A percentile compares a stretch with the other conserved stretches of the same genome.
These are phyloP conservation scores for Choreutis nemorana DNA, from an alignment of 2,888 invertebrate genomes.

Conservation along the genomic window DNA sequence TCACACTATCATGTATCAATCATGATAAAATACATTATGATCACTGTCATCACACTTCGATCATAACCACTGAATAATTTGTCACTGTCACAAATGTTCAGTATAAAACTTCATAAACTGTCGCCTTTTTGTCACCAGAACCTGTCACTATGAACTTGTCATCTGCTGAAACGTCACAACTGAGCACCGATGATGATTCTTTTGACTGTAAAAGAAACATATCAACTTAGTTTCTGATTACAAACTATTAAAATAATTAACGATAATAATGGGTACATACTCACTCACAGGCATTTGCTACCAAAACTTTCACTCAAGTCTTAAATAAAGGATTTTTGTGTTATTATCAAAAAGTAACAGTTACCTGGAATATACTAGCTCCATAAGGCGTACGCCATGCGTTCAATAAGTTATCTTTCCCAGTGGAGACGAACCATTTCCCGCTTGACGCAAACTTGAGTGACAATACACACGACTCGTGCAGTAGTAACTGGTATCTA, in stretches of 20 bases:
- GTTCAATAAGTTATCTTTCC: conserved; percentile 96
- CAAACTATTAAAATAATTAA: too few species aligned
- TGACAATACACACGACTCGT: conserved; percentile 96
- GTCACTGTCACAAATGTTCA: too few species aligned
- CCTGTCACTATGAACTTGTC: conserved; percentile 98
- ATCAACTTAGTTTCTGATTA: too few species aligned
- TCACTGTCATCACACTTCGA: too few species aligned
- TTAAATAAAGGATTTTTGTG: too few species aligned
- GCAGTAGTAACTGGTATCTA: conserved; percentile 94
- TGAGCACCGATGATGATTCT: conserved; percentile 96
- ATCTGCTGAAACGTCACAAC: conserved; percentile 97
- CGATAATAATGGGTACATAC: too few species aligned
- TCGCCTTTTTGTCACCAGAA: conserved; percentile 97
- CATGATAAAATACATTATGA: too few species aligned
- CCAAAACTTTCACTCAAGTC: too few species aligned
- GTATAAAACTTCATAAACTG: conserved; percentile 95
- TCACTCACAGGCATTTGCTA: too few species aligned
- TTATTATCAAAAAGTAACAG: too few species aligned
- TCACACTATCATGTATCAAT: too few species aligned
- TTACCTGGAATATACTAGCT: conserved; percentile 96
- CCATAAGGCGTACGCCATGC: conserved; percentile 99
- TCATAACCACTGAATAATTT: too few species aligned
- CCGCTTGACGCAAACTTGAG: conserved; percentile 94
- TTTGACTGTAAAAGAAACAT: conserved; percentile 76
- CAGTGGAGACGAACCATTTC: conserved; percentile 99